Conservation (phyloP, 2,888 invertebrate genomes). For the Leptopilina myrica region DNA sequence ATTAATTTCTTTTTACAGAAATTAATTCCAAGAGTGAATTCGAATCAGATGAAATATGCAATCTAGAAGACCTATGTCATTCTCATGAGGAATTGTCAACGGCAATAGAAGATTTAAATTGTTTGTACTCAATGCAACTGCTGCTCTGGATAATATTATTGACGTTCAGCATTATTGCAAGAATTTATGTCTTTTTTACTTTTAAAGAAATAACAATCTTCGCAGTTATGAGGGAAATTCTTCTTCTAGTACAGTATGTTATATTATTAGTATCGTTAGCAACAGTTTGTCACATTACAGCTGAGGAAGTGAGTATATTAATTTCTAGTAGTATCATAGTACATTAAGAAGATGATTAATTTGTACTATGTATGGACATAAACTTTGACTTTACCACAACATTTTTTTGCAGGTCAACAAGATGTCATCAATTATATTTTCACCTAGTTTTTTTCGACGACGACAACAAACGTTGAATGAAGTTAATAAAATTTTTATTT, state of each 20-base stretch:
- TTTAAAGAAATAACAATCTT: not conserved
- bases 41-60: not conserved
- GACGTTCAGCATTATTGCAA: not conserved
- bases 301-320: constrained; percentile 3
- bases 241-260: not conserved
- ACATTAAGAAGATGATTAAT: too few species aligned
- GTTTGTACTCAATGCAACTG: constrained; percentile 6
- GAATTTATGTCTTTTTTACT: not conserved
- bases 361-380: too few species aligned
- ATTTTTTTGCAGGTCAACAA: too few species aligned
- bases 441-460: too few species aligned
- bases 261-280: not conserved
- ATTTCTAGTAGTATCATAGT: too few species aligned
- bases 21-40: too few species aligned
- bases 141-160: not conserved
- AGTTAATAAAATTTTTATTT: too few species aligned
- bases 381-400: too few species aligned
- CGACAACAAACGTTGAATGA: too few species aligned
- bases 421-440: too few species aligned
- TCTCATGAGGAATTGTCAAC: not conserved
- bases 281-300: constrained; percentile 6
- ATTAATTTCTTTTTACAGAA: too few species aligned
- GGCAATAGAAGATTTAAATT: not conserved
- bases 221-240: not conserved
- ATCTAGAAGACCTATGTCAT: not conserved